Conservation (phyloP, 2,113 vertebrate genomes). For the Columbina picui region DNA sequence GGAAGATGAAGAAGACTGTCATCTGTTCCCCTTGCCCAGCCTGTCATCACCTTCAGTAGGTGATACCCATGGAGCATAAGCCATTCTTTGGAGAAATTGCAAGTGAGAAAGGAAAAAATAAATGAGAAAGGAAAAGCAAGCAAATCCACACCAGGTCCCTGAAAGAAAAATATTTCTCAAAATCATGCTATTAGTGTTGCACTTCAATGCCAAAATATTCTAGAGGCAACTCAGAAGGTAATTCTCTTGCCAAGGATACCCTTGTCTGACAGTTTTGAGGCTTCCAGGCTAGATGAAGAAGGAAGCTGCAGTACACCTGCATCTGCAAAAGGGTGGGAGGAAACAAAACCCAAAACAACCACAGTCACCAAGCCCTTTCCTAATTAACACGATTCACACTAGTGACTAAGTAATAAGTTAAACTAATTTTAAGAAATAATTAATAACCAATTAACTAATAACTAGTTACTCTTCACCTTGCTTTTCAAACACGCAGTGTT, state of each 20-base stretch:
- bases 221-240: not conserved
- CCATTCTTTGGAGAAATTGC: not conserved
- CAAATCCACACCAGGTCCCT: not conserved
- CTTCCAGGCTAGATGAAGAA: not conserved
- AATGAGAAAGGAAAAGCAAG: not conserved
- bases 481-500: not conserved
- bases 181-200: accelerated
- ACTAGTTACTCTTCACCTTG: not conserved
- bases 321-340: not conserved
- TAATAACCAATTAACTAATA: not conserved
- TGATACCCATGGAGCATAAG: not conserved
- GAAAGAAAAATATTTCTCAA: not conserved
- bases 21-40: not conserved
- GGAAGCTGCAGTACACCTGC: not conserved
- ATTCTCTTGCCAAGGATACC: not conserved
- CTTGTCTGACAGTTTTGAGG: not conserved
- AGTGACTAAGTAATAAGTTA: not conserved
- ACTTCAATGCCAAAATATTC: not conserved
- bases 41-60: not conserved
- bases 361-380: not conserved
- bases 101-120: not conserved
- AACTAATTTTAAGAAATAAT: not conserved
- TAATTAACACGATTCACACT: not conserved
- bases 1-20: not conserved
- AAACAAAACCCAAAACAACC: not conserved